Evolutionary conservation across 2,797 vertebrate species (phyloP).

Genomic region (Malurus leucopterus): DNA sequence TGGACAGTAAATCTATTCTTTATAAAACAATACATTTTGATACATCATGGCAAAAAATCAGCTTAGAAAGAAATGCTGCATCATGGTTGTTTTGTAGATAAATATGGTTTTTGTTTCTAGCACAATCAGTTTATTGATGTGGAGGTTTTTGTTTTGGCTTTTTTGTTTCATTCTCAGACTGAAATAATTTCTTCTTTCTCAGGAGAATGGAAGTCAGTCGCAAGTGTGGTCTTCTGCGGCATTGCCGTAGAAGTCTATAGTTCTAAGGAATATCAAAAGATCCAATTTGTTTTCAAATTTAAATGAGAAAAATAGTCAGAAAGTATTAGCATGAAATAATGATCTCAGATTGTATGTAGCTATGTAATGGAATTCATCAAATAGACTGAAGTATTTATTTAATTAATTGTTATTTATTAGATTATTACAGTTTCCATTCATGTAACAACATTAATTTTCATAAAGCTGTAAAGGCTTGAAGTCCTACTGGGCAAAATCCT

Average conservation of each 20-base stretch:
- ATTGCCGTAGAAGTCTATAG: background rate
- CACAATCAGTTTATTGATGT: background rate
- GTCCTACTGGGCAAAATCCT: slow-evolving; percentile 10
- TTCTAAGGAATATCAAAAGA: background rate
- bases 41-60: background rate
- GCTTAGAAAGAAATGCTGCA: background rate
- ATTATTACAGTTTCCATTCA: background rate
- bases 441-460: slow-evolving; percentile 22
- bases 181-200: background rate
- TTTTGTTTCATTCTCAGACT: background rate
- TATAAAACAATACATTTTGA: background rate
- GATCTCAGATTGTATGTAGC: background rate
- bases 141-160: background rate
- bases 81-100: background rate
- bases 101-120: background rate
- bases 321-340: background rate
- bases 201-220: background rate
- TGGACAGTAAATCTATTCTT: background rate
- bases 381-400: slow-evolving; percentile 2
- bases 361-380: background rate
- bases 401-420: slow-evolving; percentile 25
- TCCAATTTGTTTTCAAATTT: background rate
- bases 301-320: background rate
- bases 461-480: slow-evolving; percentile 4
- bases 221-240: background rate